Percentiles rank a stretch among this genome's conserved stretches.
These are phyloP conservation scores for Origma solitaria DNA, from an alignment of 2,113 vertebrate genomes.

Conservation along the genomic window DNA sequence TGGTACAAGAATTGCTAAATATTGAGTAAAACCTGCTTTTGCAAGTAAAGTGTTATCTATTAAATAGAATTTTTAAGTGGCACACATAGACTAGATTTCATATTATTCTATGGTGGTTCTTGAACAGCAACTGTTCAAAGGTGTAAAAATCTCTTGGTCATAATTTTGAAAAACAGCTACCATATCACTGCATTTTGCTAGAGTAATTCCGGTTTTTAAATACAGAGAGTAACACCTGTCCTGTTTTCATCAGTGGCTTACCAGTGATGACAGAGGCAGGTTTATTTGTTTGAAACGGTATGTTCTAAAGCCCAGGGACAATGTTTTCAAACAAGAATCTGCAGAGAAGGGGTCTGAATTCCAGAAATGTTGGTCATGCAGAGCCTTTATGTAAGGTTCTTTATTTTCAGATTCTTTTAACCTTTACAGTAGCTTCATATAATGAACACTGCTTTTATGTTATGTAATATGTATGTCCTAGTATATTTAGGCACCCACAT, in stretches of 20 bases:
- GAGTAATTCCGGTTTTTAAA: neutral
- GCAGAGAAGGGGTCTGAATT: neutral
- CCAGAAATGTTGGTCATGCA: neutral
- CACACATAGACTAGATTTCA: neutral
- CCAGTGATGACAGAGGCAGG: neutral
- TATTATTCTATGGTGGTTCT: neutral
- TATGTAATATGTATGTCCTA: neutral
- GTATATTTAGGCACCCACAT: neutral
- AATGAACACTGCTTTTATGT: neutral
- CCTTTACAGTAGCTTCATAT: neutral
- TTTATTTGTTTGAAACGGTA: neutral
- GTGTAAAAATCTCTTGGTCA: neutral
- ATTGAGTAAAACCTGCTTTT: neutral
- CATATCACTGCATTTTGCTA: neutral
- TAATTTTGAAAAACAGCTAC: neutral
- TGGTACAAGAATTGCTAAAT: neutral
- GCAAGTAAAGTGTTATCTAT: neutral
- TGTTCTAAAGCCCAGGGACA: neutral
- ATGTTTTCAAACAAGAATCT: neutral
- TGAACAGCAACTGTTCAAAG: neutral
- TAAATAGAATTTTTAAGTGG: neutral
- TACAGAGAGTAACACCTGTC: neutral
- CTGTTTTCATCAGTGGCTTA: neutral
- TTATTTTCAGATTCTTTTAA: neutral
- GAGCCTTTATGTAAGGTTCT: neutral